phyloP scores from a whole-genome alignment of 2,797 vertebrate genomes.

The Sandelia bainsii region DNA sequence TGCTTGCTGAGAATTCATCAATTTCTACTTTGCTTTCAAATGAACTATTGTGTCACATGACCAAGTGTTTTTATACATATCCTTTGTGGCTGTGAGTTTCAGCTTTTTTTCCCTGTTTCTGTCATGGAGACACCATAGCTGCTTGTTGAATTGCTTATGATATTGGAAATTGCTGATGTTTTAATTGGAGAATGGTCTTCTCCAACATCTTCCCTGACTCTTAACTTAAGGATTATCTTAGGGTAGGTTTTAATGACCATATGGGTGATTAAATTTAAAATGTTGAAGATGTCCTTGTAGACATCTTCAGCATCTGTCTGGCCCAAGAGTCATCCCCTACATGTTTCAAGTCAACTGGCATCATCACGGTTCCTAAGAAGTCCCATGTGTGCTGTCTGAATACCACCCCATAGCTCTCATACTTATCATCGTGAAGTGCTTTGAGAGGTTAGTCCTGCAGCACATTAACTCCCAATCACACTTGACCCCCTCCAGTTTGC shows the following conservation, averaged over 20 bases:
- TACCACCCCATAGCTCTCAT: no score
- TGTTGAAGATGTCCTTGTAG: no score
- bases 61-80: not conserved
- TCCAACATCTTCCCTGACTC: conserved; percentile 6
- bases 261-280: not conserved
- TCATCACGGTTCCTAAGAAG: no score
- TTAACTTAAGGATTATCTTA: conserved; percentile 9
- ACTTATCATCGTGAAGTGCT: no score
- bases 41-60: not conserved
- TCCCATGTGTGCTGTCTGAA: no score
- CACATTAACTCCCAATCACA: no score
- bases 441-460: no score
- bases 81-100: not conserved
- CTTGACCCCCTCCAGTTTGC: no score
- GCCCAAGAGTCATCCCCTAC: no score
- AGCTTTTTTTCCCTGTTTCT: not conserved
- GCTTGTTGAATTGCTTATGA: conserved; percentile 23
- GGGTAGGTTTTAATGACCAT: conserved; percentile 12
- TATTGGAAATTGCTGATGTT: conserved; percentile 34
- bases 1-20: conserved; percentile 1
- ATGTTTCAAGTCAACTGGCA: no score
- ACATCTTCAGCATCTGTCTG: no score
- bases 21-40: not conserved
- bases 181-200: conserved; percentile 3
- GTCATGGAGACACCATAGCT: not conserved